Conservation (phyloP, 53 echinoderm and acorn worm genomes). For the Crossaster papposus region DNA sequence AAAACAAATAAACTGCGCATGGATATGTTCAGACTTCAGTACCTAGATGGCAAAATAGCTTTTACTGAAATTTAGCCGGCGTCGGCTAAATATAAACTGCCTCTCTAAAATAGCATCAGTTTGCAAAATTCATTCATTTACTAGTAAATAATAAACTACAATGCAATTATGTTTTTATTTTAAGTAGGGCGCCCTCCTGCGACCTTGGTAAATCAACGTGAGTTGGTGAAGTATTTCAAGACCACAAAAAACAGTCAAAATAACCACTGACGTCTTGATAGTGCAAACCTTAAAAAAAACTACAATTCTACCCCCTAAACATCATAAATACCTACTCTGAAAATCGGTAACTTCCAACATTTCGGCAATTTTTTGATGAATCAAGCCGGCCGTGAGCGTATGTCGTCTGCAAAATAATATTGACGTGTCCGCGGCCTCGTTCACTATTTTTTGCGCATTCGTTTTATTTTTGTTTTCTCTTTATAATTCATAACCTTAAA, state of each 20-base stretch:
- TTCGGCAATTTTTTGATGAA: constrained; percentile 2
- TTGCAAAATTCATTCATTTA: too few relatives aligned
- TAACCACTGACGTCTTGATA: neutral
- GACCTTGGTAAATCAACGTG: too few relatives aligned
- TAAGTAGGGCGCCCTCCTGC: neutral
- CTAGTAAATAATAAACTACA: neutral
- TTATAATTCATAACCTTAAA: too few relatives aligned
- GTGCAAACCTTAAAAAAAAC: neutral
- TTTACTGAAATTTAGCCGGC: too few relatives aligned
- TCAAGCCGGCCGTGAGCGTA: neutral
- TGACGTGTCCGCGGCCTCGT: constrained; percentile 52
- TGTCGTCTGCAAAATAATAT: constrained; percentile 33
- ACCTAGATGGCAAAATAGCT: too few relatives aligned
- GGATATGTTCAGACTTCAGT: too few relatives aligned
- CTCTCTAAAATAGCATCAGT: too few relatives aligned
- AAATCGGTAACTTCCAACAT: constrained; percentile 96
- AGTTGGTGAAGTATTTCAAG: too few relatives aligned
- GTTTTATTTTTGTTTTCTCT: neutral
- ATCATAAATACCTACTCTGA: constrained; percentile 77
- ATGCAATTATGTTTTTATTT: neutral
- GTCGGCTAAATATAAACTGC: too few relatives aligned
- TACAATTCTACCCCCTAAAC: neutral
- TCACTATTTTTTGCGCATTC: neutral
- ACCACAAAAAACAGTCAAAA: too few relatives aligned
- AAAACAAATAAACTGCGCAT: too few relatives aligned